phyloP scores from a whole-genome alignment of 1,140 invertebrate genomes.

The Phymastichus coffea region DNA sequence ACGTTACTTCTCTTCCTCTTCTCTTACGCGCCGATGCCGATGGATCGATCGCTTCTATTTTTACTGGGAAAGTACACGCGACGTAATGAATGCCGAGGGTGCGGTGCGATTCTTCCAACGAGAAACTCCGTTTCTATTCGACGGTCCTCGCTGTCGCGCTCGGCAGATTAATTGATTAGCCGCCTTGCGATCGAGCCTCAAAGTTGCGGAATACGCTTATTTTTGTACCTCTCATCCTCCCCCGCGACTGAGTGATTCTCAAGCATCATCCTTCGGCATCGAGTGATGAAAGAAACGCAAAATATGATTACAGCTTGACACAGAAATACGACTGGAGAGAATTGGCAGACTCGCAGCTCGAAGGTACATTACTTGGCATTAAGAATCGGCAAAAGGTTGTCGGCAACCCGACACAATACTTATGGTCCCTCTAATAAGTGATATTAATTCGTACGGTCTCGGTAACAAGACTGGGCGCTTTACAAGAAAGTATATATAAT shows the following conservation, averaged over 20 bases:
- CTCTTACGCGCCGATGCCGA: neutral
- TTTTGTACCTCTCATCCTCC: neutral
- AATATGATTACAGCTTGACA: no score
- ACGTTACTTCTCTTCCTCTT: neutral
- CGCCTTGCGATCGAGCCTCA: no score
- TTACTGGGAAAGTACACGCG: neutral
- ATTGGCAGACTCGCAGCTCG: neutral
- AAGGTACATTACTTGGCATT: neutral
- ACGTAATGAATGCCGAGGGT: neutral
- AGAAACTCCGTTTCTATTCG: no score
- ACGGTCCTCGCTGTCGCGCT: no score
- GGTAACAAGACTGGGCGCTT: no score
- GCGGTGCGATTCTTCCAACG: no score
- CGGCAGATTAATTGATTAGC: no score
- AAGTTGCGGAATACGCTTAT: neutral
- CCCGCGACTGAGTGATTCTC: no score
- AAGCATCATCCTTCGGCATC: no score
- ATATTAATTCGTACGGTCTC: constrained; percentile 12
- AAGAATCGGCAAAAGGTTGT: neutral
- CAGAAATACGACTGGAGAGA: no score
- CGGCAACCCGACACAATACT: constrained; percentile 7
- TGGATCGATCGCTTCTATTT: neutral
- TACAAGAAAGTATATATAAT: no score
- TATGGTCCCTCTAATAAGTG: constrained; percentile 4
- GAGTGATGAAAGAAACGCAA: no score